Conservation (phyloP, 2,888 invertebrate species). For the Stramonita haemastoma region DNA sequence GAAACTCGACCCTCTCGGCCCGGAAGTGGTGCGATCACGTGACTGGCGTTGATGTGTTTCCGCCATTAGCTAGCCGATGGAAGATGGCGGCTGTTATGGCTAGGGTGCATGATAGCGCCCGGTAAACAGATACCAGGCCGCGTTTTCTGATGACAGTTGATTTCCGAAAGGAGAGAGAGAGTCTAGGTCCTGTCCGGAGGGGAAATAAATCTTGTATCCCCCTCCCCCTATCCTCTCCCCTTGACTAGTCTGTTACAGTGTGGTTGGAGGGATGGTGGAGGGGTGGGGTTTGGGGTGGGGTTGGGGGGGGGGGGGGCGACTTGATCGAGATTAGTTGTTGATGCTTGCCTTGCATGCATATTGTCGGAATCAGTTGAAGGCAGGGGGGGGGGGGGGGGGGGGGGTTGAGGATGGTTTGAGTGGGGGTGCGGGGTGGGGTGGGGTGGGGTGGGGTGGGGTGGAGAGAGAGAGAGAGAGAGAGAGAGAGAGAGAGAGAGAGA, state of each 20-base stretch:
- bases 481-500: not conserved
- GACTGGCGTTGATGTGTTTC: conserved; percentile 50
- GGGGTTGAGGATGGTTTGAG: too few relatives aligned
- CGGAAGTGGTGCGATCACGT: conserved; percentile 50
- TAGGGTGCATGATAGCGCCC: conserved; percentile 44
- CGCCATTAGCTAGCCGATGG: conserved; percentile 44
- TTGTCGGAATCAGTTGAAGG: not conserved
- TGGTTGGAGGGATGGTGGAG: not conserved
- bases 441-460: too few relatives aligned
- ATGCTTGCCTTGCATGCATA: conserved; percentile 12
- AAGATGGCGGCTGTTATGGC: conserved; percentile 44
- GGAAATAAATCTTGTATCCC: conserved; percentile 37
- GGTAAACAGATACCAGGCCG: conserved; percentile 48
- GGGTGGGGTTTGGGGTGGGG: not conserved
- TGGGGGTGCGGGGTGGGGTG: too few relatives aligned
- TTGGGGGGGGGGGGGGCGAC: not conserved
- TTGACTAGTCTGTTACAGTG: not conserved
- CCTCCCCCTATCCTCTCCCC: not conserved
- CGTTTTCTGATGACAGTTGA: conserved; percentile 49
- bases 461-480: not conserved
- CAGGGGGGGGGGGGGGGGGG: too few relatives aligned
- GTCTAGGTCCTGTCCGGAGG: conserved; percentile 24
- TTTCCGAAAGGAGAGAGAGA: conserved; percentile 46
- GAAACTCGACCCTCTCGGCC: conserved; percentile 46
- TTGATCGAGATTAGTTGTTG: not conserved